Evolutionary conservation across 2,797 vertebrate genomes (phyloP), one percentile per base, ranked within the genome.

Genomic region (Platalea minor): DNA sequence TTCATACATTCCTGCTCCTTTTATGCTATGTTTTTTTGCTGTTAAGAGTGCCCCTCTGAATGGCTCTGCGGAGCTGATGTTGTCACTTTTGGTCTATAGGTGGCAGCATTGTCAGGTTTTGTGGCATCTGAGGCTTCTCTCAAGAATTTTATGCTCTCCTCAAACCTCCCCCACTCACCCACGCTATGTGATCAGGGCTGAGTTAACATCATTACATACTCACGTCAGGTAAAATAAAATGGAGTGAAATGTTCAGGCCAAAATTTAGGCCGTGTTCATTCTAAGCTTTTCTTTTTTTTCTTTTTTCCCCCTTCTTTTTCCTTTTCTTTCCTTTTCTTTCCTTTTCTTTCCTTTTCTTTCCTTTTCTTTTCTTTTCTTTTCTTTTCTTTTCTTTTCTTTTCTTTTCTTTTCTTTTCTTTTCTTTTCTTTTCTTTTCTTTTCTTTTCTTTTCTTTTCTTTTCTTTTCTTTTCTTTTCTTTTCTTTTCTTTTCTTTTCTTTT

Each of bases 91-190:
- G 24, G 91, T 88, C 98, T 94, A 91, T 95, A 98, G 98, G 97
- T 98, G 98, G 98, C 98, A 98, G 97, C 97, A 98, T 98, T 98
- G 98, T 69, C 95, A 97, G 98, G 48, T 65, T 95, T 98, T 98
- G 95, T 7, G 95, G 91, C 50, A 11, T 1, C 23, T 6, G 35
- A 17, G 17, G 54, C 20, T 18, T 2, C 53, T n/a, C 26, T 13
- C 74, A 9, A 6, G 56, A 29, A 54, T 63, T 12, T 56, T 7
- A 0, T 1, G 25, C 53, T 82, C 23, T 6, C 20, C 26, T 24
- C 60, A 28, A 68, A 54, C 87, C 79, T 92, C 85, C 93, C 79
- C 78, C 81, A 29, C 74, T 43, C 60, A 11, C 53, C 16, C 87
- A 24, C 53, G 43, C 74, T 23, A 0, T 37, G 73, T 39, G 69